phyloP scores from a whole-genome alignment of 2,888 invertebrate species.

The Pachymerium ferrugineum region DNA sequence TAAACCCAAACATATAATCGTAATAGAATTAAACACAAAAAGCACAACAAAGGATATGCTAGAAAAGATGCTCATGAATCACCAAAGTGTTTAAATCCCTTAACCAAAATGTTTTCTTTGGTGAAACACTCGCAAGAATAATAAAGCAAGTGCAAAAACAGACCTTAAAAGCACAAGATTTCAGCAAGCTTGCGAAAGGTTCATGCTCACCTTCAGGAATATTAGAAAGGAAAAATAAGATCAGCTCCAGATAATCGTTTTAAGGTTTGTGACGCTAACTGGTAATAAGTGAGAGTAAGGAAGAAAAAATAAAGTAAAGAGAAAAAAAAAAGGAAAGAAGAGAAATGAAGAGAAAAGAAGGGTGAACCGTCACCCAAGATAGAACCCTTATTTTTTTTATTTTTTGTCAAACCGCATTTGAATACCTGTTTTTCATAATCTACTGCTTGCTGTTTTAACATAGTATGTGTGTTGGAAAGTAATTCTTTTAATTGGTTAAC shows the following conservation, averaged over 20 bases:
- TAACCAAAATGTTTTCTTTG: too few relatives aligned
- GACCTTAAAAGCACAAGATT: background rate
- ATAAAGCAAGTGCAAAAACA: background rate
- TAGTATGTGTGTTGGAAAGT: slow-evolving; percentile 54
- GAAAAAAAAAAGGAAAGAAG: background rate
- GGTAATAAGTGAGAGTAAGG: background rate
- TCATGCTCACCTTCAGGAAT: background rate
- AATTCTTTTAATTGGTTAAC: slow-evolving; percentile 54
- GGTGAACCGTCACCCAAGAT: background rate
- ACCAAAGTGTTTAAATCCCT: too few relatives aligned
- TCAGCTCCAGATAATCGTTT: background rate
- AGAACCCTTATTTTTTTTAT: too few relatives aligned
- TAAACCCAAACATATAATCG: background rate
- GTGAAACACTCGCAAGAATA: too few relatives aligned
- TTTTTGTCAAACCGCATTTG: too few relatives aligned
- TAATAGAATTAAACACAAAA: background rate
- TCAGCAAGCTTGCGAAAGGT: background rate
- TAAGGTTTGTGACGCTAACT: background rate
- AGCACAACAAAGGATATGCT: too few relatives aligned
- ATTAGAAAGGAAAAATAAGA: background rate
- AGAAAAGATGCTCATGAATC: too few relatives aligned
- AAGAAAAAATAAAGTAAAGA: background rate
- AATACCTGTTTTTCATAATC: slow-evolving; percentile 55
- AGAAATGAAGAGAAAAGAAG: background rate
- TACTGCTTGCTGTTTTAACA: slow-evolving; percentile 54